Evolutionary conservation across 2,888 invertebrate species (phyloP), one percentile per base, ranked within the genome.

Genomic region (Antitype chi): DNA sequence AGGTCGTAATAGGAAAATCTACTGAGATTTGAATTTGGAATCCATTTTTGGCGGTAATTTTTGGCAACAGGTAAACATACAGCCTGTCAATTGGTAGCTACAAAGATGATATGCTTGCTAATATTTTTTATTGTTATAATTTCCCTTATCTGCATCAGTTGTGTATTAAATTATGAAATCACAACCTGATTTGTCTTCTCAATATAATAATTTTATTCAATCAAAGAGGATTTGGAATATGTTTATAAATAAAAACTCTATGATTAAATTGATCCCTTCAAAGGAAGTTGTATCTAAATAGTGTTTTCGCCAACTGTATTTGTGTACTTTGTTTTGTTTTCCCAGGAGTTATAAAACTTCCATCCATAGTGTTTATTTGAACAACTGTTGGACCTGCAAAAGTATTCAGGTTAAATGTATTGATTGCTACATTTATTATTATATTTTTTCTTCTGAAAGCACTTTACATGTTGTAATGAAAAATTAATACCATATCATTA

Each of bases 261-360:
- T 90, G 86, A 88, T 90, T 95, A 95, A 95, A 95, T 95, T 96
- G 95, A 94, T 96, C 95, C 96, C 93, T 91, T 88, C 88, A 90
- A 89, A 93, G 93, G 92, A 94, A 94, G 93, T 92, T 90, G 89
- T 89, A 79, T 88, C 89, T 84, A 85, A 79, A 80, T 82, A 73
- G 70, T 85, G 69, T 85, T 87, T 89, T 87, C 76, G 84, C 78
- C 78, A 85, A 81, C 63, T 85, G 80, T 82, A 66, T 82, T 86
- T 85, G 85, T 85, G 71, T 73, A 86, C 85, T 87, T 76, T 83
- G 82, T 85, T 85, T 87, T 82, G 85, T 84, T 87, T 85, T 78
- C 73, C 82, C 78, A 68, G 71, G 74, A 77, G 66, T 81, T 68
- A 71, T 52, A 81, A 77, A 76, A 79, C 76, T 76, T 83, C 76